phyloP scores from a whole-genome alignment of 2,888 invertebrate genomes.

The Cephus sareptanus region DNA sequence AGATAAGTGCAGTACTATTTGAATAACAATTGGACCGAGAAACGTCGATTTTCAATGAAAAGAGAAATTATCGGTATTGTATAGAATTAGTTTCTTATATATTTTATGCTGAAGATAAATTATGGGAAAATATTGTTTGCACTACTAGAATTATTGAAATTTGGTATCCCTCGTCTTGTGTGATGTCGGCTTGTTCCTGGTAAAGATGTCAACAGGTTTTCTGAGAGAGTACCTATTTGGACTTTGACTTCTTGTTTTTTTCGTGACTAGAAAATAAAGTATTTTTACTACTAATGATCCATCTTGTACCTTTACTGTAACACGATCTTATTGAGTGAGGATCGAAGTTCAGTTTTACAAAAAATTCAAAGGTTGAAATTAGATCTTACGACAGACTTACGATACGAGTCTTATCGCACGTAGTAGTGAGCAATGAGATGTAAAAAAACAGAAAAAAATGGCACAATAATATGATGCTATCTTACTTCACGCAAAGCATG shows the following conservation, averaged over 20 bases:
- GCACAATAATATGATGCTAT: not conserved
- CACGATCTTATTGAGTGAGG: not conserved
- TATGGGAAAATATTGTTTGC: not conserved
- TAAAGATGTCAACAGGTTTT: not conserved
- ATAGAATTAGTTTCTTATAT: not conserved
- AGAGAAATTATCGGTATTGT: not conserved
- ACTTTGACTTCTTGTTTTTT: not conserved
- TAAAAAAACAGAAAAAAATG: not conserved
- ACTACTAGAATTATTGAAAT: not conserved
- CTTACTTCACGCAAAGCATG: not conserved
- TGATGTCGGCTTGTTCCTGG: not conserved
- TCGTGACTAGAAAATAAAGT: not conserved
- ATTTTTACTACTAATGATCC: not conserved
- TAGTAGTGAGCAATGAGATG: not conserved
- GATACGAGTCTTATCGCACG: not conserved
- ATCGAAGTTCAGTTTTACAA: not conserved
- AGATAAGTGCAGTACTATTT: not conserved
- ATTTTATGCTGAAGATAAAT: not conserved
- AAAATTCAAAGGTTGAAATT: slow-evolving; percentile 1
- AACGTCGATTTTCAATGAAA: not conserved
- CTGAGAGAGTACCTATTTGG: not conserved
- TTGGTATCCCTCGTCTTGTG: not conserved
- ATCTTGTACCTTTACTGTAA: not conserved
- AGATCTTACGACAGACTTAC: not conserved
- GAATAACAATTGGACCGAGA: not conserved